phyloP scores from a whole-genome alignment of 2,888 invertebrate species.

The Strigamia crassipes region DNA sequence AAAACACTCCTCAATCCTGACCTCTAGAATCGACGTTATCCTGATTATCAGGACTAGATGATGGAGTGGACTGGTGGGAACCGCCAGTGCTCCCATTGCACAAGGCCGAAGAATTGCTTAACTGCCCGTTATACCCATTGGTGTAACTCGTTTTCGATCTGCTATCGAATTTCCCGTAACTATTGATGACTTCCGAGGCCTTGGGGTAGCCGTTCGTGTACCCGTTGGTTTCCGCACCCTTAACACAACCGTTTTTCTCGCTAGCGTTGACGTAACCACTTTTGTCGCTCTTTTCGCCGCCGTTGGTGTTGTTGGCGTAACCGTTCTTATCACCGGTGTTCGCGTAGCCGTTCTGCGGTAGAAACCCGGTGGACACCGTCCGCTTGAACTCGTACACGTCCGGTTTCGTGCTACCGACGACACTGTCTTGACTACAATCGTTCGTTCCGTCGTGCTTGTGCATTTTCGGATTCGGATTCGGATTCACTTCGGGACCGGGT shows the following conservation, averaged over 20 bases:
- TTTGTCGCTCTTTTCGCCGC: neutral
- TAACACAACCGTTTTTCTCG: neutral
- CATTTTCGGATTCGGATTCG: neutral
- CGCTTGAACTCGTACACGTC: neutral
- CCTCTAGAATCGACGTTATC: slow-evolving; percentile 39
- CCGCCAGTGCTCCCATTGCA: slow-evolving; percentile 43
- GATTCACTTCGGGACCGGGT: no score
- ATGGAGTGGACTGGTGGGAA: slow-evolving; percentile 34
- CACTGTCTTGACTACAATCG: neutral
- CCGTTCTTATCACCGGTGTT: neutral
- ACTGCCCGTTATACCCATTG: neutral
- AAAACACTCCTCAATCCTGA: neutral
- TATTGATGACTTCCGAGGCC: neutral
- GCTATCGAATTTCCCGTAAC: neutral
- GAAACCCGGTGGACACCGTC: neutral
- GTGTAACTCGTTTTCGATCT: neutral
- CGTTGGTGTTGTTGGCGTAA: neutral
- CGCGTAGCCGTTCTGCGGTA: neutral
- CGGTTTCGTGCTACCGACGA: neutral
- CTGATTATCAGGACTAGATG: slow-evolving; percentile 33
- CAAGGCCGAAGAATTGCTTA: slow-evolving; percentile 6
- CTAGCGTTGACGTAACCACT: neutral
- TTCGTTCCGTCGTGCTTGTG: neutral
- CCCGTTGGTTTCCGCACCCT: neutral
- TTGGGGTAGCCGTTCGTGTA: neutral